These are phyloP conservation scores for Bombus pyrosoma DNA, from an alignment of 1,140 invertebrate genomes.

Conservation along the genomic window DNA sequence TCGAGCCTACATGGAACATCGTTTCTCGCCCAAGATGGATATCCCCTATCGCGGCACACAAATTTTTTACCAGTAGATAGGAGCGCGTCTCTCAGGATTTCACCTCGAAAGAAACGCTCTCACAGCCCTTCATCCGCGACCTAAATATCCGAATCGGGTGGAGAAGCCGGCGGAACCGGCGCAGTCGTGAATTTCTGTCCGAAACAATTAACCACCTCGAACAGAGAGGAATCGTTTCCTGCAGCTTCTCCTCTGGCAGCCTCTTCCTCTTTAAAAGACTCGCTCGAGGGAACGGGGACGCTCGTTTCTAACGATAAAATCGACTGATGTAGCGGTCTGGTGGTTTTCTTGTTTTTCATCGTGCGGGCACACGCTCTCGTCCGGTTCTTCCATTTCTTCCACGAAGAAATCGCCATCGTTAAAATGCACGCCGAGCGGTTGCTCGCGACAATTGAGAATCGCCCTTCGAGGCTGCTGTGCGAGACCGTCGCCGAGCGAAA, in stretches of 20 bases:
- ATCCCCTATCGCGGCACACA: constrained; percentile 13
- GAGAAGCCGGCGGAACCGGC: background rate
- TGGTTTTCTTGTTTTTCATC: background rate
- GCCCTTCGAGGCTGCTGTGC: constrained; percentile 18
- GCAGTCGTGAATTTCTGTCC: constrained; percentile 12
- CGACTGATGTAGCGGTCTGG: background rate
- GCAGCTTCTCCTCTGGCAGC: background rate
- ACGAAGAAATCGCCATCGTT: constrained; percentile 7
- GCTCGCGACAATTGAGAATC: constrained; percentile 21
- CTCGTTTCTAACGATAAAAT: background rate
- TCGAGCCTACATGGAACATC: background rate
- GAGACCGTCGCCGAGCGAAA: constrained; percentile 43
- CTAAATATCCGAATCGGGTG: constrained; percentile 29
- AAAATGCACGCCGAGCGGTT: constrained; percentile 18
- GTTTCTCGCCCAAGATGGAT: background rate
- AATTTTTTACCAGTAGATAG: constrained; percentile 2
- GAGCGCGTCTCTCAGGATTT: constrained; percentile 27
- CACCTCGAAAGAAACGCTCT: constrained; percentile 21
- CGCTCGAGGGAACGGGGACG: background rate
- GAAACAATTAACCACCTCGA: constrained; percentile 10
- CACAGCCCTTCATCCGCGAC: constrained; percentile 3
- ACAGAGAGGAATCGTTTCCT: background rate
- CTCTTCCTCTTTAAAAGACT: background rate
- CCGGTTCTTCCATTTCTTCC: background rate
- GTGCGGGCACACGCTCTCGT: background rate